Conservation (phyloP, 2,888 invertebrate genomes). For the Lasioglossum oenotherae region DNA sequence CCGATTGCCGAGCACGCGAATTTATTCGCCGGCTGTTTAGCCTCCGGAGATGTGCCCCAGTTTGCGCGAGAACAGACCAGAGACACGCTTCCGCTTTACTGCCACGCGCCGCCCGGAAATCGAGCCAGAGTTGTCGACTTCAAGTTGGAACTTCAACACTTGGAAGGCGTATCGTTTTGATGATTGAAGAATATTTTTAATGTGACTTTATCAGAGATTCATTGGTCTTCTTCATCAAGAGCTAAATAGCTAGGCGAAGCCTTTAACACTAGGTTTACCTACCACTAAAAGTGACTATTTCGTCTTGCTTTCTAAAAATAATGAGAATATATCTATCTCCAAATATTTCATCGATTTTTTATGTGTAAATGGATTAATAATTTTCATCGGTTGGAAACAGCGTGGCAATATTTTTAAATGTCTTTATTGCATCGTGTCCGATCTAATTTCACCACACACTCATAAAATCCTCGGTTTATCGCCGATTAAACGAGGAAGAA, state of each 20-base stretch:
- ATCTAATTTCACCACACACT: not conserved
- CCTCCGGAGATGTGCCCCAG: constrained; percentile 19
- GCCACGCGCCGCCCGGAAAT: not conserved
- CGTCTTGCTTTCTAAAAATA: too few species aligned
- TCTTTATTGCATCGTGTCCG: not conserved
- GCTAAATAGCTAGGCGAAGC: too few species aligned
- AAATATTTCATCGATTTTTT: too few species aligned
- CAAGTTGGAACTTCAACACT: not conserved
- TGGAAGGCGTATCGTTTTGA: not conserved
- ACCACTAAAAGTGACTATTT: too few species aligned
- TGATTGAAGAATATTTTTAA: not conserved
- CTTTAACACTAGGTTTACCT: too few species aligned
- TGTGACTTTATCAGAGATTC: too few species aligned
- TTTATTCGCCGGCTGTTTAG: constrained; percentile 15
- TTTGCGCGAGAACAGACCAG: not conserved
- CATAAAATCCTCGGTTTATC: not conserved
- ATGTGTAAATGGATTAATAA: too few species aligned
- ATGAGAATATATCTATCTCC: too few species aligned
- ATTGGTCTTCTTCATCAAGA: too few species aligned
- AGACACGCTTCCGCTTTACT: not conserved
- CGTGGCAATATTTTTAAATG: not conserved
- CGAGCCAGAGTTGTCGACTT: not conserved
- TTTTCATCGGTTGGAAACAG: not conserved
- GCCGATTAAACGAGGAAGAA: not conserved
- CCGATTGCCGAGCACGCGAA: constrained; percentile 9